Evolutionary conservation across 2,797 vertebrate genomes (phyloP), one percentile per base, ranked within the genome.

Genomic region (Platalea minor): DNA sequence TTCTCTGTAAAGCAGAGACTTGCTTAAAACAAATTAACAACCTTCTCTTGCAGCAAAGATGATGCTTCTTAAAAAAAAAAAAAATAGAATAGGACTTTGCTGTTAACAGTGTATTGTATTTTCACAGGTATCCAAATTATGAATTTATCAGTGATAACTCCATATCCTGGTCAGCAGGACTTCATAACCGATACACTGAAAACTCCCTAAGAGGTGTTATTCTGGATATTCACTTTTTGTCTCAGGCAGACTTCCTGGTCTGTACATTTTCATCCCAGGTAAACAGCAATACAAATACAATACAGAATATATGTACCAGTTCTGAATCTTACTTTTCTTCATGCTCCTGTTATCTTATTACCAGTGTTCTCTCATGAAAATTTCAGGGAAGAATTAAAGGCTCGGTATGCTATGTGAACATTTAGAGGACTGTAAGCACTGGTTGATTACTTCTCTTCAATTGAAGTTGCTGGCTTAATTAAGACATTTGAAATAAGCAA

Each of bases 81-180:
- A 14, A 48, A 54, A 24, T 11, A 33, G 10, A 12, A 10, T 9
- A 46, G 10, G 50, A 19, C 35, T 56, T 43, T 59, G 8, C 17
- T 86, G 14, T 88, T 96, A 94, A 95, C 29, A 33, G 6, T 79
- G 28, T 56, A 2, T 79, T 95, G 21, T 95, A 14, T 91, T 95
- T 97, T 95, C 89, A 75, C 96, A 99, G 99, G 98, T 99, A 99
- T 90, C 98, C 99, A 46, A 98, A 98, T 89, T 99, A 99, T 2
- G 99, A 99, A 98, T 99, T 99, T 98, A 99, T 99, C 97, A 99
- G 99, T 78, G 99, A 99, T 97, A 99, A 99, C 97, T 99, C 99
- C 97, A 99, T 99, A 97, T 99, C 99, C 29, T 99, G 99, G 99
- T 99, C 99, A 33, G 99, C 99, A 6, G 99, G 99, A 75, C 98